phyloP scores from a whole-genome alignment of 2,797 vertebrate genomes.

The Ctenochaetus hawaiiensis region DNA sequence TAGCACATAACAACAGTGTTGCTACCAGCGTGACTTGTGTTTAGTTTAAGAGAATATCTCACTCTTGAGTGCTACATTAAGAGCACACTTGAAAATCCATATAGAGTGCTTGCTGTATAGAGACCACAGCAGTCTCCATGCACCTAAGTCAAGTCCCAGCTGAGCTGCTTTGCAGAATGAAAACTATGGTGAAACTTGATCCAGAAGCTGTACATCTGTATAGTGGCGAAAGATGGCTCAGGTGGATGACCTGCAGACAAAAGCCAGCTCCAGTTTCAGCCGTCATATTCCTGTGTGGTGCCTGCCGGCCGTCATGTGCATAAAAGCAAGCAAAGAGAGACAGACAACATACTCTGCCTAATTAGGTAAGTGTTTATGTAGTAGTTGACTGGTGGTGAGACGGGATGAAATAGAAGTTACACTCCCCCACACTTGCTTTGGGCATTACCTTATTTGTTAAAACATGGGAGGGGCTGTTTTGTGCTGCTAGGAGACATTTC shows the following conservation, averaged over 20 bases:
- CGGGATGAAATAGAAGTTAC: conserved; percentile 51
- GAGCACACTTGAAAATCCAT: conserved; percentile 41
- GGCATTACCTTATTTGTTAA: conserved; percentile 41
- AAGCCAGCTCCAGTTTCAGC: conserved; percentile 64
- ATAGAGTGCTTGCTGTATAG: conserved; percentile 21
- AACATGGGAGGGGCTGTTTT: conserved; percentile 42
- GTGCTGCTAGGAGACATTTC: conserved; percentile 35
- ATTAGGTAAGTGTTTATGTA: conserved; percentile 50
- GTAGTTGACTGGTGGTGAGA: conserved; percentile 37
- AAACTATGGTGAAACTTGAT: conserved; percentile 65
- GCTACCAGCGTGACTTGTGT: conserved; percentile 21
- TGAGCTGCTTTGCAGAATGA: conserved; percentile 21
- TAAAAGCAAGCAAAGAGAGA: conserved; percentile 12
- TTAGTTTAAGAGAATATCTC: conserved; percentile 36
- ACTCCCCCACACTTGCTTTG: conserved; percentile 43
- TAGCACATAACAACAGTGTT: conserved; percentile 19
- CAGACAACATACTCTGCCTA: conserved; percentile 17
- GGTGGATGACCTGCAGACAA: conserved; percentile 41
- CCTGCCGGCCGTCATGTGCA: conserved; percentile 20
- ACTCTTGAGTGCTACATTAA: conserved; percentile 29
- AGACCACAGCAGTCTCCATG: conserved; percentile 20
- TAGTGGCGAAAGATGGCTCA: conserved; percentile 30
- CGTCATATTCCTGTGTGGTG: conserved; percentile 21
- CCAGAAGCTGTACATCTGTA: conserved; percentile 32
- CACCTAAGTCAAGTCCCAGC: not conserved